Base-by-base conservation (phyloP, 2,797 vertebrate species). In the Neosilurus mollespiculum region DNA sequence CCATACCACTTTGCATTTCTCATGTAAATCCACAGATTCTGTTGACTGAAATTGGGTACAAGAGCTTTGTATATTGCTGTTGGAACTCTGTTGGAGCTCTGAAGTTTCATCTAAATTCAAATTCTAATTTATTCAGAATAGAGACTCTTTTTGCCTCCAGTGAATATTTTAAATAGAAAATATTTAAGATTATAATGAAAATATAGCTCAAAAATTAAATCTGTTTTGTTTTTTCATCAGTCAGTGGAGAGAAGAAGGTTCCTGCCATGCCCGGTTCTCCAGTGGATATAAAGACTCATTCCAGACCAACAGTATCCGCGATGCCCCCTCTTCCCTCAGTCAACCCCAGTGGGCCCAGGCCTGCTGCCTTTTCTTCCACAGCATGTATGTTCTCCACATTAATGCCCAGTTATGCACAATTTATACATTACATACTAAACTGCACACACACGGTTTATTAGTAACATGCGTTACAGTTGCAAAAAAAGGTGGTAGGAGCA, bases 181-280 rank as follows among this genome's bases (percentile, higher is more conserved):
- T 54, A 18, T 69, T 78, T 67, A 51, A 26, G 16, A 14, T 82
- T 20, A 51, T n/a, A 20, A 49, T 1, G 20, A 24, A 62, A 15
- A 22, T 8, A 22, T 24, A 2, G 64, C 20, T 53, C 37, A 43
- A 22, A 51, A 77, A 66, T 59, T 4, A 16, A 10, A n/a, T 62
- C 59, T 80, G 18, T 34, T n/a, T 24, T 26, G 9, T 81, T 22
- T 76, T 30, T 49, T 59, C 87, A 75, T 66, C 93, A 99, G 98
- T 96, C 96, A 94, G 95, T 92, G 93, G 94, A 95, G 98, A 97
- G 94, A 99, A 97, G 96, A 98, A 96, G 93, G 93, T 95, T 89
- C 96, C 96, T 96, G 96, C 96, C 93, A 99, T 99, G 98, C 98
- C 98, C 90, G 98, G 98, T 91, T 99, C 98, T 88, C 98, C 97